Percentiles rank a stretch among this genome's conserved stretches.
Conservation (phyloP, 2,888 invertebrate species). For the Eurois occulta region DNA sequence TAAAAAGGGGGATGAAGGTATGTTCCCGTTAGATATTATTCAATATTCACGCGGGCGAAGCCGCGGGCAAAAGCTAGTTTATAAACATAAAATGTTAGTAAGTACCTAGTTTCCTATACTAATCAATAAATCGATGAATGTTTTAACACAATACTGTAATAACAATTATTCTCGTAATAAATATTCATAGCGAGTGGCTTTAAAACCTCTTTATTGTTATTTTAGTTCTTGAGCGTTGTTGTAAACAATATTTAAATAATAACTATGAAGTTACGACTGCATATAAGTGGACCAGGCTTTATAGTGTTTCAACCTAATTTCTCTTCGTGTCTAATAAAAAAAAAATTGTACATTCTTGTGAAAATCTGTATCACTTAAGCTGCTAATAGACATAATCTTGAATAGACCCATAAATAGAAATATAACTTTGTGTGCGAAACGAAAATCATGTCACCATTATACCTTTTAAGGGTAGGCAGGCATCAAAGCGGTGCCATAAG, state of each 20-base stretch:
- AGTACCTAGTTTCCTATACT: conserved; percentile 27
- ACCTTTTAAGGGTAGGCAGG: conserved; percentile 5
- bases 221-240: conserved; percentile 19
- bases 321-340: conserved; percentile 27
- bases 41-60: too few species aligned
- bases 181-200: conserved; percentile 37
- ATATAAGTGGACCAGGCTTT: conserved; percentile 21
- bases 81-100: conserved; percentile 2
- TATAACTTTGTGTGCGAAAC: neutral
- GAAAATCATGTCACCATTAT: conserved; percentile 39
- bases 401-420: neutral
- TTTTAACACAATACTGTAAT: conserved; percentile 35
- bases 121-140: conserved; percentile 34
- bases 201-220: conserved; percentile 45
- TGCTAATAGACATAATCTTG: neutral
- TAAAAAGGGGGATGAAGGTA: too few species aligned
- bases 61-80: too few species aligned
- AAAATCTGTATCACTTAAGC: neutral
- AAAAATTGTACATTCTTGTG: neutral
- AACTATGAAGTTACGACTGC: conserved; percentile 6
- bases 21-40: too few species aligned
- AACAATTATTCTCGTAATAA: conserved; percentile 42
- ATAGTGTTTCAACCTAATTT: conserved; percentile 17
- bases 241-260: conserved; percentile 26
- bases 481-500: conserved; percentile 41